A percentile compares a stretch with the other conserved stretches of the same genome.
phyloP scores from a whole-genome alignment of 2,888 invertebrate species.

The Ormyrus labotus region DNA sequence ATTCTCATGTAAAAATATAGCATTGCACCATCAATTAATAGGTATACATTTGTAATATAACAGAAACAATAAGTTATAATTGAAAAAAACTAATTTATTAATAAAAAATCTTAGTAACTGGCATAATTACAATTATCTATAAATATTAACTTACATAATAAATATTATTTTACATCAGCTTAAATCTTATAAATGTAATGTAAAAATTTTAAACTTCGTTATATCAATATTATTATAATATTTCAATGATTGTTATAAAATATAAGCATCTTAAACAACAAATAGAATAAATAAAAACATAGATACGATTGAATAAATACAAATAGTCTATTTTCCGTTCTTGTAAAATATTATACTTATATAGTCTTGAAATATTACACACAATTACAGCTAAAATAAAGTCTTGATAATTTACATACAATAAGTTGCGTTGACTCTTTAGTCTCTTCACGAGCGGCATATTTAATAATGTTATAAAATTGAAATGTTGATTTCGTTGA shows the following conservation, averaged over 20 bases:
- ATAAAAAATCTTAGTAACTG: conserved; percentile 20
- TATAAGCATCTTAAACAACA: not conserved
- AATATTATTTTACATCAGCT: conserved; percentile 30
- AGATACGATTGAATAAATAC: not conserved
- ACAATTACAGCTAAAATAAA: conserved; percentile 17
- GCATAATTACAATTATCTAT: conserved; percentile 24
- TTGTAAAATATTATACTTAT: conserved; percentile 35
- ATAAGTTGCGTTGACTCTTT: conserved; percentile 18
- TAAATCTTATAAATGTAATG: not conserved
- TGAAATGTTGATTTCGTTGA: too few species aligned
- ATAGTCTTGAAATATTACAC: conserved; percentile 22
- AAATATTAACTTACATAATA: not conserved
- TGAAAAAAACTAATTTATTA: conserved; percentile 31
- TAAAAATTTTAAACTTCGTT: too few species aligned
- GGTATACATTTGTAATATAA: not conserved
- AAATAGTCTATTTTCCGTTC: not conserved
- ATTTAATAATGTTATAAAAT: too few species aligned
- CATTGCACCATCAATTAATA: not conserved
- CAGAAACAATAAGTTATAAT: not conserved
- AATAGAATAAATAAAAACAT: conserved; percentile 15
- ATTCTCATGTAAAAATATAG: not conserved
- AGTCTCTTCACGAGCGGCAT: not conserved
- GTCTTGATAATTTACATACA: conserved; percentile 30
- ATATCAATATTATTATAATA: not conserved
- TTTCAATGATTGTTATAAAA: not conserved